phyloP scores from a whole-genome alignment of 2,113 vertebrate species.

The Rissa tridactyla region DNA sequence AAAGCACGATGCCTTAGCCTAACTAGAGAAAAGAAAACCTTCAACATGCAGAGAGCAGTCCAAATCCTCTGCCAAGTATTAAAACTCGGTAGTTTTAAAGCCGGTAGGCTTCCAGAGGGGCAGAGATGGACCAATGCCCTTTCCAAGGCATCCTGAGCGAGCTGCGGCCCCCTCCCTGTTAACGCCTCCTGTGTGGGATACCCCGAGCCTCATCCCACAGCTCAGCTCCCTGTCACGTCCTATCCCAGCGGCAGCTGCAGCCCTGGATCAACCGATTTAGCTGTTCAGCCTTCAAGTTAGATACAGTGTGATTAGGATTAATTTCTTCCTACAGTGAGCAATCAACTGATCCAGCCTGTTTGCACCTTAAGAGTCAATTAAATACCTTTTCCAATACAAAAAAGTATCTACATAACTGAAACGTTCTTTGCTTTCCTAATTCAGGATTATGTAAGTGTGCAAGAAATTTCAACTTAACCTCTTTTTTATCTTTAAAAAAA shows the following conservation, averaged over 20 bases:
- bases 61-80: accelerated
- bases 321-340: background rate
- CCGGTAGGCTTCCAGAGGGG: background rate
- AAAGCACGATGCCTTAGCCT: too few species aligned
- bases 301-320: background rate
- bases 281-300: background rate
- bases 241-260: background rate
- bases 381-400: background rate
- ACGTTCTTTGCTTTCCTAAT: background rate
- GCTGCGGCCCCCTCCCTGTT: background rate
- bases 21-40: background rate
- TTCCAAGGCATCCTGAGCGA: background rate
- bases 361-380: background rate
- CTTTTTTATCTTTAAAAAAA: background rate
- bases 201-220: background rate
- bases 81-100: background rate
- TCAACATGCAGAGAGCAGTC: background rate
- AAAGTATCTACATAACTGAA: background rate
- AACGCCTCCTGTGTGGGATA: background rate
- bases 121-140: background rate
- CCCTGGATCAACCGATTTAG: background rate
- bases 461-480: background rate
- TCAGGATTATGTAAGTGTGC: background rate
- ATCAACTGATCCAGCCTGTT: background rate
- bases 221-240: background rate